phyloP scores from a whole-genome alignment of 2,797 vertebrate species.

The Bryconaethiops microstoma region DNA sequence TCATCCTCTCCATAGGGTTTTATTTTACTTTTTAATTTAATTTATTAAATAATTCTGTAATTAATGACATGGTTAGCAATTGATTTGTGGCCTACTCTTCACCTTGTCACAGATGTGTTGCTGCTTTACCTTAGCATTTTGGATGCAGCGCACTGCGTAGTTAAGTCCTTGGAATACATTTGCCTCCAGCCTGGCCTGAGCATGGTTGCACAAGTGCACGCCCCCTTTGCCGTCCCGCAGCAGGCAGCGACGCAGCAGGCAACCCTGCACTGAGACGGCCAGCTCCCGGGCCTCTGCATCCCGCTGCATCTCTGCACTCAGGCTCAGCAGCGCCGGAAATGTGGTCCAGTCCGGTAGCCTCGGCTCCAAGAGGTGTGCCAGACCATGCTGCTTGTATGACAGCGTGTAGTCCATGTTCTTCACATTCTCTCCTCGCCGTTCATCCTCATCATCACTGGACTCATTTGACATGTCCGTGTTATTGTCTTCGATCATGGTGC shows the following conservation, averaged over 20 bases:
- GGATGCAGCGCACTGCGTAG: conserved; percentile 85
- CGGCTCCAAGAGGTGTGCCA: conserved; percentile 78
- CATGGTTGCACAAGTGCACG: conserved; percentile 83
- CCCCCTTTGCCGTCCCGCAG: conserved; percentile 88
- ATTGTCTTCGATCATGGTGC: conserved; percentile 71
- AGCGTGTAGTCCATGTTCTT: conserved; percentile 69
- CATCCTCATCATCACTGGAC: conserved; percentile 78
- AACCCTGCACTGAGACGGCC: conserved; percentile 80
- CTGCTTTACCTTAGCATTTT: conserved; percentile 84
- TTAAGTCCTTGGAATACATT: conserved; percentile 85
- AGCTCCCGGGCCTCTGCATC: conserved; percentile 84
- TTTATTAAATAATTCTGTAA: too few relatives aligned
- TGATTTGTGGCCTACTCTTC: too few relatives aligned
- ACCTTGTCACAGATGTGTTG: too few relatives aligned
- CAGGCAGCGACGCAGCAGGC: conserved; percentile 84
- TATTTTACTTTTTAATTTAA: too few relatives aligned
- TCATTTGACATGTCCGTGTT: conserved; percentile 69
- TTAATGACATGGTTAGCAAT: too few relatives aligned
- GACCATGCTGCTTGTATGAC: conserved; percentile 78
- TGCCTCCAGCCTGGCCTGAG: conserved; percentile 85
- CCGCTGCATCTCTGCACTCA: conserved; percentile 86
- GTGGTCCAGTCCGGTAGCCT: conserved; percentile 70
- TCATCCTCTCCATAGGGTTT: too few relatives aligned
- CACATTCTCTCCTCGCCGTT: conserved; percentile 47
- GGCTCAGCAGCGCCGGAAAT: conserved; percentile 74